Conservation (phyloP, 2,797 vertebrate genomes). For the Hipposideros larvatus region DNA sequence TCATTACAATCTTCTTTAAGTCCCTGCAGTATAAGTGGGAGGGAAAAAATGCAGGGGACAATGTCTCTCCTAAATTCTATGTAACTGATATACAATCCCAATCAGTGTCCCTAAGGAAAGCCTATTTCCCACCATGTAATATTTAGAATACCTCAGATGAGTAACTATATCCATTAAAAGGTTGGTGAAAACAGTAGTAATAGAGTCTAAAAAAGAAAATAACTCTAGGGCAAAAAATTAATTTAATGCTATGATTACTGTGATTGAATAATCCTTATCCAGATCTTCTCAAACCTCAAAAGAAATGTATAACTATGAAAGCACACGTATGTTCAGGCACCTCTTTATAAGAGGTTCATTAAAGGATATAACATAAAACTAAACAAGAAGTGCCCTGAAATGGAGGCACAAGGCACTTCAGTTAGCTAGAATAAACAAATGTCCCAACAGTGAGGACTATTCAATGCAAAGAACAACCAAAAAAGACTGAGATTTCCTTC, state of each 20-base stretch:
- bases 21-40: background rate
- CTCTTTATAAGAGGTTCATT: background rate
- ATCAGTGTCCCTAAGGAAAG: background rate
- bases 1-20: background rate
- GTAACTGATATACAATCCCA: background rate
- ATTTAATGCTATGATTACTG: background rate
- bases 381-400: constrained; percentile 20
- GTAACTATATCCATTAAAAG: background rate
- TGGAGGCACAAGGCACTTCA: background rate
- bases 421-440: background rate
- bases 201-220: background rate
- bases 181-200: background rate
- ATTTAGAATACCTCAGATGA: background rate
- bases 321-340: background rate
- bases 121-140: background rate
- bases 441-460: background rate
- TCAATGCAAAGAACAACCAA: background rate
- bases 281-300: constrained; percentile 24
- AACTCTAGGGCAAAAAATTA: background rate
- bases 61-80: background rate
- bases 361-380: background rate
- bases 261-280: background rate
- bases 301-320: background rate
- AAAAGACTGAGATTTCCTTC: background rate
- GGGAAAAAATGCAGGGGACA: background rate